Conservation (phyloP, 1,140 invertebrate genomes). For the Drosophila sechellia region DNA sequence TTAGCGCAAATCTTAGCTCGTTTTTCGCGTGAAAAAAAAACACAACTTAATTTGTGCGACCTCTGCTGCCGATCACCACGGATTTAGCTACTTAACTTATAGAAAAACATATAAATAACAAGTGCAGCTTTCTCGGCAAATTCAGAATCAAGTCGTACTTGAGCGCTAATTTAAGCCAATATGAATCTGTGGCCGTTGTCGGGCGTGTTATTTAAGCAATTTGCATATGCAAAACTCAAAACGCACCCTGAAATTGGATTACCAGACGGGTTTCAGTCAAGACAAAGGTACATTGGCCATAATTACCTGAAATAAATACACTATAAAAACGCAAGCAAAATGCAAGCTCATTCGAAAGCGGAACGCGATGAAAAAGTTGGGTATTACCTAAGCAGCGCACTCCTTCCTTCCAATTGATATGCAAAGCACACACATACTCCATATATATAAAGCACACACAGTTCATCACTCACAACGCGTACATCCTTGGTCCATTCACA, state of each 20-base stretch:
- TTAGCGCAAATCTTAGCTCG: slow-evolving; percentile 10
- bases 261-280: slow-evolving; percentile 39
- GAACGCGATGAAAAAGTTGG: slow-evolving; percentile 13
- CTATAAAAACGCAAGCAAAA: background rate
- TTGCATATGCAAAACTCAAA: slow-evolving; percentile 66
- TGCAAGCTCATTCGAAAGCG: slow-evolving; percentile 9
- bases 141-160: slow-evolving; percentile 72
- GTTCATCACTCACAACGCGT: slow-evolving; percentile 26
- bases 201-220: slow-evolving; percentile 57
- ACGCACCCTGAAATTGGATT: slow-evolving; percentile 41
- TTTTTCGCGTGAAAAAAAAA: slow-evolving; percentile 27
- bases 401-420: slow-evolving; percentile 33
- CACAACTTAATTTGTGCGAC: slow-evolving; percentile 63
- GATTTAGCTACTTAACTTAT: slow-evolving; percentile 58
- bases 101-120: slow-evolving; percentile 35
- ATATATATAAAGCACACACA: slow-evolving; percentile 1
- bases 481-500: slow-evolving; percentile 47
- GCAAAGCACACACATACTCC: slow-evolving; percentile 22
- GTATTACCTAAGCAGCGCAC: slow-evolving; percentile 40
- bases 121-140: slow-evolving; percentile 40
- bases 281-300: slow-evolving; percentile 13
- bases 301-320: slow-evolving; percentile 25
- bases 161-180: slow-evolving; percentile 71
- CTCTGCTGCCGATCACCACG: slow-evolving; percentile 38
- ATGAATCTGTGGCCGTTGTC: slow-evolving; percentile 31